Evolutionary conservation across 1,140 invertebrate genomes (phyloP), one percentile per base, ranked within the genome.

Genomic region (Eulimnadia texana): DNA sequence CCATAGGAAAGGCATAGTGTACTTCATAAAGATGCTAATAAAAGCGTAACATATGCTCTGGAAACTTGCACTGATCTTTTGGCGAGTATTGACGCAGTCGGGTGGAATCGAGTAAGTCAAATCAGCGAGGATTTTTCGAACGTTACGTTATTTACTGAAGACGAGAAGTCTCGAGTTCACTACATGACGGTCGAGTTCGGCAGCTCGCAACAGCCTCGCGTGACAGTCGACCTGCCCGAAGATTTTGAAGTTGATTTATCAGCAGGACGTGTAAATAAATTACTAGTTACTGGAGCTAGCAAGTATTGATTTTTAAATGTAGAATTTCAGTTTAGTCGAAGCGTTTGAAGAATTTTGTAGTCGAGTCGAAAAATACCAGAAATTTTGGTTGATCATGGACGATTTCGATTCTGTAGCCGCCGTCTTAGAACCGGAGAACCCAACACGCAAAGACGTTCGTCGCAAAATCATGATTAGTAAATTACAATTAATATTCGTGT

Each of bases 391-490:
- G 62, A 33, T 70, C 0, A 68, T 77, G 69, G 73, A 73, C 58
- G 69, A 71, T 56, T 65, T 77, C 23, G 76, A 78, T 66, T 33
- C 25, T 9, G 69, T 67, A 25, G 71, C 72, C 52, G 73, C 71
- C 67, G 68, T 78, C 54, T 58, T 78, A 22, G 75, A 78, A 63
- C 76, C 76, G 11, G 71, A 74, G 59, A 67, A 63, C 24, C 74
- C 73, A 28, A 69, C 62, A 9, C 68, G 65, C 54, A 65, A 62
- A 49, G 71, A 72, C 58, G 61, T 58, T 28, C 66, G 70, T 63
- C 67, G 76, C 19, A 69, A 75, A 63, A 74, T 78, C 52, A 72
- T 70, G 57, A 59, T 77, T 24, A 69, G 74, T 77, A 67, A 49
- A n/a, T n/a, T n/a, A n/a, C n/a, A n/a, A n/a, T n/a, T n/a, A n/a